Percentiles rank a stretch among this genome's conserved stretches.
Conservation (phyloP, 2,113 vertebrate genomes). For the Rhinolophus sinicus region DNA sequence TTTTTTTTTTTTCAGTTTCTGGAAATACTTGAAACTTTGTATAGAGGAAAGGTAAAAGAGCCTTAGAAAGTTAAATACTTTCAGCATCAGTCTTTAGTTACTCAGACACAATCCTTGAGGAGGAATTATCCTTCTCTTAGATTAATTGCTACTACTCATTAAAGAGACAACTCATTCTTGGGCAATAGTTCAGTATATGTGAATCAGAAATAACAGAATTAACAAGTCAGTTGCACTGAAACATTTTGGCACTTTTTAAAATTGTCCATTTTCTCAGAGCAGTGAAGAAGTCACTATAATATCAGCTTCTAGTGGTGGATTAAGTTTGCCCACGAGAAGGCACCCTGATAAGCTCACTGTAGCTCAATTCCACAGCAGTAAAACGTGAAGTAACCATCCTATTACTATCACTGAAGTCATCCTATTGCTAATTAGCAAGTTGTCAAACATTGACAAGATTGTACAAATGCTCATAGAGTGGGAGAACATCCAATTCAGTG, state of each 20-base stretch:
- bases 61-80: background rate
- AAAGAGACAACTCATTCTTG: background rate
- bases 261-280: background rate
- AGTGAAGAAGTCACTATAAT: background rate
- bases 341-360: background rate
- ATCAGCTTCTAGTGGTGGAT: too few relatives aligned
- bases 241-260: background rate
- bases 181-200: background rate
- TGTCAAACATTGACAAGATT: conserved; percentile 81
- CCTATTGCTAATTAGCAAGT: conserved; percentile 69
- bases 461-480: conserved; percentile 74
- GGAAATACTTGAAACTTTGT: background rate
- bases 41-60: conserved; percentile 13
- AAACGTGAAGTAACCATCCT: conserved; percentile 51
- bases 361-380: conserved; percentile 36
- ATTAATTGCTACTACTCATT: background rate
- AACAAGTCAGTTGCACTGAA: background rate
- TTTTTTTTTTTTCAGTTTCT: conserved; percentile 55
- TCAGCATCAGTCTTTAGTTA: conserved; percentile 4
- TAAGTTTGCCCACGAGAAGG: background rate
- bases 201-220: background rate
- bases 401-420: background rate
- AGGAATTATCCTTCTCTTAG: conserved; percentile 37
- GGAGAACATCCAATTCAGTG: conserved; percentile 80
- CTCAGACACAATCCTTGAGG: conserved; percentile 7